A percentile compares a stretch with the other conserved stretches of the same genome.
Evolutionary conservation across 2,113 vertebrate species (phyloP).

Genomic region (Myxocyprinus asiaticus): DNA sequence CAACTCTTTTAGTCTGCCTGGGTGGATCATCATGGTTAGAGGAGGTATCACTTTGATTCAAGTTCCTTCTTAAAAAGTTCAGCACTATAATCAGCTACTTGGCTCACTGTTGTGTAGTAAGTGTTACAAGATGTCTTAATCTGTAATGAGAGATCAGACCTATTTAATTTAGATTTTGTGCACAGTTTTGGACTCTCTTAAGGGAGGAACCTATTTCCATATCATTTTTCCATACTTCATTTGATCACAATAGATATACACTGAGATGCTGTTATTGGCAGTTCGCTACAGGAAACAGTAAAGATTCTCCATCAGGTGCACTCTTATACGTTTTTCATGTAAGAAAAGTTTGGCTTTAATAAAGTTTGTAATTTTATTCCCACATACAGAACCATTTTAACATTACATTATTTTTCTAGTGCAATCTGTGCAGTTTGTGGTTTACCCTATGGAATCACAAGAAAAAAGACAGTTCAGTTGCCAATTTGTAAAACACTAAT

Average conservation of each 20-base stretch:
- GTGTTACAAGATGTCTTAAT: background rate
- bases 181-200: background rate
- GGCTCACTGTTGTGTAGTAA: background rate
- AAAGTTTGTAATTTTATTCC: too few species aligned
- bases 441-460: background rate
- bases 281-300: too few species aligned
- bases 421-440: background rate
- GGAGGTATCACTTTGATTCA: conserved; percentile 4
- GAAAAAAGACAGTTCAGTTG: background rate
- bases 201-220: too few species aligned
- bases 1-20: conserved; percentile 1
- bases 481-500: background rate
- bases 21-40: conserved; percentile 1
- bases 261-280: too few species aligned
- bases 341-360: too few species aligned
- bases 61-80: background rate
- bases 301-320: too few species aligned
- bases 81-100: background rate
- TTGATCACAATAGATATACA: too few species aligned
- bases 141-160: background rate
- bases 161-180: background rate
- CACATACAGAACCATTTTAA: too few species aligned
- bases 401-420: too few species aligned
- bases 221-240: too few species aligned
- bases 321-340: too few species aligned